Percentiles rank a stretch among this genome's conserved stretches.
phyloP scores from a whole-genome alignment of 2,888 invertebrate genomes.

The Trissoscelio sp. region DNA sequence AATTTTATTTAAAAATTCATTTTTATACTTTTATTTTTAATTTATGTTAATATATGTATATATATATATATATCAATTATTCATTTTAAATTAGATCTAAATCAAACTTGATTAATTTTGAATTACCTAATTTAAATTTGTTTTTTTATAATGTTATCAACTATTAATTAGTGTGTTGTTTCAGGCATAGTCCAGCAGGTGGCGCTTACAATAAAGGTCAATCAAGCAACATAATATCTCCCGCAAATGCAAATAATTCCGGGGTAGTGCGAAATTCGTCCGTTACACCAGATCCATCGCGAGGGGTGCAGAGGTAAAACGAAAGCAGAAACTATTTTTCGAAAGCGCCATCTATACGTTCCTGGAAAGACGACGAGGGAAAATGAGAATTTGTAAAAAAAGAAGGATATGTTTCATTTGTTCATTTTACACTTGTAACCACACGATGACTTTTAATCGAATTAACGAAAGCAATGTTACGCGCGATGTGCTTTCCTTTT shows the following conservation, averaged over 20 bases:
- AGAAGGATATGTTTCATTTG: no score
- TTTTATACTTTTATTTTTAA: no score
- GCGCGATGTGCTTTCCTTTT: no score
- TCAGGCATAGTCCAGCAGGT: slow-evolving; percentile 75
- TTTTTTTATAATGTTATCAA: no score
- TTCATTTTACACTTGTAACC: background rate
- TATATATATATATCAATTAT: no score
- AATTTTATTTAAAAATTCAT: no score
- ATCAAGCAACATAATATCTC: slow-evolving; percentile 80
- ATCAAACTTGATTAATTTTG: no score
- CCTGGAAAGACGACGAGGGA: slow-evolving; percentile 21
- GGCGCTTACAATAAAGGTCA: slow-evolving; percentile 80
- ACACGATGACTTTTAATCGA: background rate
- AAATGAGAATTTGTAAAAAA: slow-evolving; percentile 10
- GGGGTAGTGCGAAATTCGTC: slow-evolving; percentile 82
- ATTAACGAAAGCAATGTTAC: background rate
- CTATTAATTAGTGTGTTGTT: background rate
- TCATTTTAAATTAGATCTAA: no score
- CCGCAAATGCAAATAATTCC: slow-evolving; percentile 79
- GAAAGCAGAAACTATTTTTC: slow-evolving; percentile 52
- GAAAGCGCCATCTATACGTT: slow-evolving; percentile 39
- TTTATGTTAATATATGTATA: no score
- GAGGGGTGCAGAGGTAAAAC: slow-evolving; percentile 68
- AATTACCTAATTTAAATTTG: no score
- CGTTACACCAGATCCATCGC: slow-evolving; percentile 71